Percentiles rank a stretch among this genome's conserved stretches.
phyloP scores from a whole-genome alignment of 2,113 vertebrate species.

The Platichthys stellatus region DNA sequence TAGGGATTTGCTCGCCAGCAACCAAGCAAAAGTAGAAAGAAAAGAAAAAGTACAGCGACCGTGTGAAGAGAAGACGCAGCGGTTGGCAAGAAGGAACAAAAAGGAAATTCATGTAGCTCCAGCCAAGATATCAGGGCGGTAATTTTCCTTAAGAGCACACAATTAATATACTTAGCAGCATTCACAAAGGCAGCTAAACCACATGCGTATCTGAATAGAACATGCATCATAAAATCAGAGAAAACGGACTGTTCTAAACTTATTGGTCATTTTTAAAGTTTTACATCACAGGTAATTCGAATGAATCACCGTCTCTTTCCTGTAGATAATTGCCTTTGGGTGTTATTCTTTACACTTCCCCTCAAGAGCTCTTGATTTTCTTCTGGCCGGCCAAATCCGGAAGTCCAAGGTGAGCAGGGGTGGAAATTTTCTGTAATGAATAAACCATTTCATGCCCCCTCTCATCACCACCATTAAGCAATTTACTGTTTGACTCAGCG shows the following conservation, averaged over 20 bases:
- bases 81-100: too few species aligned
- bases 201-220: constrained; percentile 47
- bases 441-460: constrained; percentile 56
- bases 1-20: too few species aligned
- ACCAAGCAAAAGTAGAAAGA: too few species aligned
- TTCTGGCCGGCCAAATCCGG: constrained; percentile 21
- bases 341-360: constrained; percentile 37
- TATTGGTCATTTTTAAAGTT: constrained; percentile 43
- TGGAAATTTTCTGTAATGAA: constrained; percentile 49
- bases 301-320: constrained; percentile 66
- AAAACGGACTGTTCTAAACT: constrained; percentile 31
- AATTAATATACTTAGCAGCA: constrained; percentile 33
- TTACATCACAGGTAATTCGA: constrained; percentile 64
- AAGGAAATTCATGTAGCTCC: too few species aligned
- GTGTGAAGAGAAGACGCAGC: too few species aligned
- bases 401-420: constrained; percentile 57
- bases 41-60: too few species aligned
- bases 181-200: constrained; percentile 31
- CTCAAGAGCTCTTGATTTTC: neutral
- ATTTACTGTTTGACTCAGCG: constrained; percentile 21
- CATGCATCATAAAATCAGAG: constrained; percentile 47
- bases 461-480: constrained; percentile 38
- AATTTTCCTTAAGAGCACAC: constrained; percentile 3
- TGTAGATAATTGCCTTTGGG: constrained; percentile 64
- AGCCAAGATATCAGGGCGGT: neutral